phyloP scores from a whole-genome alignment of 2,888 invertebrate species.

The Imbricaverruca yamaguchii region DNA sequence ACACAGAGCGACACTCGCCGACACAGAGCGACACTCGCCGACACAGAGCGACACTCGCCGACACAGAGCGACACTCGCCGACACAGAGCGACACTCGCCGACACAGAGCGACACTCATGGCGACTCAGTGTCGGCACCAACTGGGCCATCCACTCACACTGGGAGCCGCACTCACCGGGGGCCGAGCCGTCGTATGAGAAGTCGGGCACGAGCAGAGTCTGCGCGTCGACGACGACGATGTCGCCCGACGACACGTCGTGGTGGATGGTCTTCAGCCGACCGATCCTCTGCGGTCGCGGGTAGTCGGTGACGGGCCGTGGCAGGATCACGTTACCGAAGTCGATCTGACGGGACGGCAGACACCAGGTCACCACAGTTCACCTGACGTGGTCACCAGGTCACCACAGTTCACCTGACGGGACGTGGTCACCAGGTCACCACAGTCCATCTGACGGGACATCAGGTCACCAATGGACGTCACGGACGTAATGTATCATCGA shows the following conservation, averaged over 20 bases:
- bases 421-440: not conserved
- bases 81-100: too few relatives aligned
- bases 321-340: constrained; percentile 80
- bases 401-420: not conserved
- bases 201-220: constrained; percentile 80
- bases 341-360: constrained; percentile 53
- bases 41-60: too few relatives aligned
- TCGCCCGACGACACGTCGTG: constrained; percentile 78
- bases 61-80: too few relatives aligned
- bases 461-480: too few relatives aligned
- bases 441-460: not conserved
- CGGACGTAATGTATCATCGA: too few relatives aligned
- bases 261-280: constrained; percentile 60
- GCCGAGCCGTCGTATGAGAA: constrained; percentile 89
- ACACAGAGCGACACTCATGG: too few relatives aligned
- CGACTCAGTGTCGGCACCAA: constrained; percentile 33
- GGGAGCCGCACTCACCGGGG: constrained; percentile 56
- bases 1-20: too few relatives aligned
- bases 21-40: too few relatives aligned
- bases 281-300: constrained; percentile 74
- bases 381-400: not conserved
- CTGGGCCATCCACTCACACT: not conserved
- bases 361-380: not conserved
- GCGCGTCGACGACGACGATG: constrained; percentile 83
- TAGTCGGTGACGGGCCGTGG: constrained; percentile 65